Evolutionary conservation across 2,888 invertebrate species (phyloP).

Genomic region (Achlya flavicornis): DNA sequence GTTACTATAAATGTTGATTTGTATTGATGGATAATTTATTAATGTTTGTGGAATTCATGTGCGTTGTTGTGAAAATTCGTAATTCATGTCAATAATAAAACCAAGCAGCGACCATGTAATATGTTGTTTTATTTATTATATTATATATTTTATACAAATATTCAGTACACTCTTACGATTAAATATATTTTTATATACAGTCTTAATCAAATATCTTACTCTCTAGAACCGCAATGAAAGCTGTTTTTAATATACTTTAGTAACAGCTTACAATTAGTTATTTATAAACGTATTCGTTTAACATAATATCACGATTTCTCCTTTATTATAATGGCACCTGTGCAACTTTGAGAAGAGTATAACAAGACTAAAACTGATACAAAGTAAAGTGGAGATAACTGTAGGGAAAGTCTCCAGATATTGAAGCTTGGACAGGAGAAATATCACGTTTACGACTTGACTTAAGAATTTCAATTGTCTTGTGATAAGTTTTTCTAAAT

Average conservation of each 20-base stretch:
- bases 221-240: not conserved
- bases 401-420: not conserved
- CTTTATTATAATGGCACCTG: too few relatives aligned
- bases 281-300: too few relatives aligned
- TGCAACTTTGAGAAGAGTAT: not conserved
- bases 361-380: not conserved
- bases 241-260: not conserved
- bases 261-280: too few relatives aligned
- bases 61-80: conserved; percentile 9
- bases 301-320: too few relatives aligned
- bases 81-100: conserved; percentile 38
- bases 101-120: conserved; percentile 33
- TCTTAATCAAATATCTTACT: not conserved
- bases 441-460: not conserved
- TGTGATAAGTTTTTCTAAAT: too few relatives aligned
- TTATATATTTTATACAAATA: conserved; percentile 2
- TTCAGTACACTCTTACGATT: not conserved
- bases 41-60: conserved; percentile 9
- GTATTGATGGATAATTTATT: conserved; percentile 1
- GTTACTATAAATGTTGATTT: not conserved
- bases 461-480: too few relatives aligned
- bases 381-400: not conserved
- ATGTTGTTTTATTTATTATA: conserved; percentile 26
- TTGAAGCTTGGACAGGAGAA: too few relatives aligned
- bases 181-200: conserved; percentile 4